Percentiles rank a stretch among this genome's conserved stretches.
These are phyloP conservation scores for Volucella zonaria DNA, from an alignment of 2,888 invertebrate species.

Conservation along the genomic window DNA sequence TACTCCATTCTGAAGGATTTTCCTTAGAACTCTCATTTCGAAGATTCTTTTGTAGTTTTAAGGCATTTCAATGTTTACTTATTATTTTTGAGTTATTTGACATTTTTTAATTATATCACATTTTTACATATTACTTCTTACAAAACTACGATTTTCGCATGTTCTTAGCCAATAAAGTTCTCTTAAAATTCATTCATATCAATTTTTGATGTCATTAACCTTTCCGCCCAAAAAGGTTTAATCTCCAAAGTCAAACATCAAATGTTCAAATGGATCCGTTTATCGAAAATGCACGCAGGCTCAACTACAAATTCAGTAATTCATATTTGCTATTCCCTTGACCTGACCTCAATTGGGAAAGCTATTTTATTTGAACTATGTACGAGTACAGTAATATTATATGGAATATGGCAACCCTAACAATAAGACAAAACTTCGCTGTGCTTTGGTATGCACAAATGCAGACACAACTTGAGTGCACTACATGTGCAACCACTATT, in stretches of 20 bases:
- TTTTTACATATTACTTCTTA: no score
- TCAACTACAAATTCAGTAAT: conserved; percentile 38
- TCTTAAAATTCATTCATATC: background rate
- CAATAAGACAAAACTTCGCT: conserved; percentile 7
- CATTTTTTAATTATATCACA: no score
- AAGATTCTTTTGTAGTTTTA: no score
- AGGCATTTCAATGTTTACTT: no score
- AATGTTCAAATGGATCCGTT: conserved; percentile 19
- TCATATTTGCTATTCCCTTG: conserved; percentile 56
- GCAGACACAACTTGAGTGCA: conserved; percentile 1
- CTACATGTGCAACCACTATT: conserved; percentile 3
- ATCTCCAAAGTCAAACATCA: background rate
- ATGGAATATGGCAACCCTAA: conserved; percentile 28
- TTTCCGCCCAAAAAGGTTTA: conserved; percentile 11
- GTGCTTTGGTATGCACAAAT: background rate
- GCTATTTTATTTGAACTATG: background rate
- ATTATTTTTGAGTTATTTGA: no score
- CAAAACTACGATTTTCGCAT: no score
- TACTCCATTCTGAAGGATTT: no score
- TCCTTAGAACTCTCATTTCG: no score
- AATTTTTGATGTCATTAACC: conserved; percentile 35
- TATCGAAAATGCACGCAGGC: conserved; percentile 6
- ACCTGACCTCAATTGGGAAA: conserved; percentile 57
- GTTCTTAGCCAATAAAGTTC: background rate
- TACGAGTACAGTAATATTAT: background rate